A percentile compares a stretch with the other conserved stretches of the same genome.
Conservation (phyloP, 1,140 invertebrate genomes). For the Triops longicaudatus region DNA sequence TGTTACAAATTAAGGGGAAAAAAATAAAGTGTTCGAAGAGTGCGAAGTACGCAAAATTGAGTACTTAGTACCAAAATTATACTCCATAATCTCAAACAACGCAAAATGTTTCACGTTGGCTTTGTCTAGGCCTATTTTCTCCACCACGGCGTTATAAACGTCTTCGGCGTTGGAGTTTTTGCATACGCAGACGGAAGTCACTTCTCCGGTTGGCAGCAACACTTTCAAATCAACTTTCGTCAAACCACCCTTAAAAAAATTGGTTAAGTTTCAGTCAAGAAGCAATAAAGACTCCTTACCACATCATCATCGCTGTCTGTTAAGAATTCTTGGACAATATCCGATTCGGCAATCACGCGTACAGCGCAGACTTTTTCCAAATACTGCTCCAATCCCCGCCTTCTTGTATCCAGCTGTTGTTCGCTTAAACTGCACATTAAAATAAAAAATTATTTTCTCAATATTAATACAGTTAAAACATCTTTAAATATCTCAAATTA, state of each 20-base stretch:
- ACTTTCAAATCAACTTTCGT: conserved; percentile 90
- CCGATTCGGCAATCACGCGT: conserved; percentile 92
- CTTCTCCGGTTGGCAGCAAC: conserved; percentile 66
- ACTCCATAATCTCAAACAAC: conserved; percentile 95
- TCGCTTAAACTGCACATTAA: conserved; percentile 59
- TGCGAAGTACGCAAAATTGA: no score
- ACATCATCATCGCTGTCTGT: conserved; percentile 79
- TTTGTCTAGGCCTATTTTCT: conserved; percentile 70
- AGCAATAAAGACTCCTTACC: conserved; percentile 38
- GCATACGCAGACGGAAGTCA: conserved; percentile 84
- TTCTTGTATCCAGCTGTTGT: conserved; percentile 87
- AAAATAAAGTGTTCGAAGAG: no score
- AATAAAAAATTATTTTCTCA: no score
- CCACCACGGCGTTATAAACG: conserved; percentile 81
- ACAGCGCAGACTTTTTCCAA: conserved; percentile 97
- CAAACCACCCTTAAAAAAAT: conserved; percentile 51
- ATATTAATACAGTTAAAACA: no score
- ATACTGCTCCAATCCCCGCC: conserved; percentile 92
- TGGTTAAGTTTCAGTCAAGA: not conserved
- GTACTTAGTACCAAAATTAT: conserved; percentile 70
- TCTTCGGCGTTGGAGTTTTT: conserved; percentile 83
- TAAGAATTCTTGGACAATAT: conserved; percentile 94
- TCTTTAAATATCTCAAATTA: no score
- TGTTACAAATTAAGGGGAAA: no score
- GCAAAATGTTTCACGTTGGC: conserved; percentile 86